Percentiles rank a stretch among this genome's conserved stretches.
phyloP scores from a whole-genome alignment of 64 coral and sea anemone genomes.

The Astreopora myriophthalma region DNA sequence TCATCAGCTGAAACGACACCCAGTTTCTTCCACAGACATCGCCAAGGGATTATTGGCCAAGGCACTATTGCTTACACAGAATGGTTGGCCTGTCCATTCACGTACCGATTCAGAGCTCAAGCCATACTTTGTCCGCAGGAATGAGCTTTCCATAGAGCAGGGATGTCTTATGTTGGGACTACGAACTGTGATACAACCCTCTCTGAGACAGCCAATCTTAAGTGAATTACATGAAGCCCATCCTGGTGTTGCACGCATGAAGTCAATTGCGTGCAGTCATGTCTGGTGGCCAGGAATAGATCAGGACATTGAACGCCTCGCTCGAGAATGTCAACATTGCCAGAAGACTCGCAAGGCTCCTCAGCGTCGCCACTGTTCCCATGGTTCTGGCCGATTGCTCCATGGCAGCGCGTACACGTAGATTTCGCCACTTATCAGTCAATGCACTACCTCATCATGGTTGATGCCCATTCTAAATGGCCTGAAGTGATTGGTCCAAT shows the following conservation, averaged over 20 bases:
- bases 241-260: neutral
- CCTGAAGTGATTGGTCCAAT: neutral
- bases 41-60: neutral
- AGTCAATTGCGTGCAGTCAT: neutral
- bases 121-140: neutral
- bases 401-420: no score
- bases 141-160: conserved; percentile 41
- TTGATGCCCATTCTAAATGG: no score
- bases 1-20: neutral
- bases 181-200: neutral
- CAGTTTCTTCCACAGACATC: conserved; percentile 25
- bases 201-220: neutral
- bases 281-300: neutral
- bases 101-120: conserved; percentile 19
- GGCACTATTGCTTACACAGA: neutral
- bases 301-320: no score
- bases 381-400: no score
- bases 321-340: neutral
- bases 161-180: conserved; percentile 35
- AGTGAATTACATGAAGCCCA: neutral
- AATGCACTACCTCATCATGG: no score
- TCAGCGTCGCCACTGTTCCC: no score
- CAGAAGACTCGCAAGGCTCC: neutral
- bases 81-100: neutral
- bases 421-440: no score